phyloP scores from a whole-genome alignment of 2,888 invertebrate genomes.

The Platypus cylindrus region DNA sequence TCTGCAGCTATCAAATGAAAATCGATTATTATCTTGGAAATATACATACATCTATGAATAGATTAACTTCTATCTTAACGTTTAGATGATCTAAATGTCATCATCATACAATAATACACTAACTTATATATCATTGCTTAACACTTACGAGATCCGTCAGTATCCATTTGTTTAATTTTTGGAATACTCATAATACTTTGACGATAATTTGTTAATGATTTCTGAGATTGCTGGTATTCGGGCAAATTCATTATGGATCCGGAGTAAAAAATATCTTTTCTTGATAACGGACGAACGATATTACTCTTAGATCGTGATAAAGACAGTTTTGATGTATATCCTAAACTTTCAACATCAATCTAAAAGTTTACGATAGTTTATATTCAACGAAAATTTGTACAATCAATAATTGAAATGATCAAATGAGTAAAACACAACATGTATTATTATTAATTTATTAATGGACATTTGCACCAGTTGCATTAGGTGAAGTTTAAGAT shows the following conservation, averaged over 20 bases:
- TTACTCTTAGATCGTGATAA: constrained; percentile 41
- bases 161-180: constrained; percentile 40
- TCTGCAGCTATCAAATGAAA: constrained; percentile 71
- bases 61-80: too few species aligned
- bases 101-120: background rate
- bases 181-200: constrained; percentile 86
- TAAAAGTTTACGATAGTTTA: constrained; percentile 26
- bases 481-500: too few species aligned
- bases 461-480: too few species aligned
- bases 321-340: constrained; percentile 52
- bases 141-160: constrained; percentile 54
- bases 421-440: too few species aligned
- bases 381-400: too few species aligned
- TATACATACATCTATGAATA: too few species aligned
- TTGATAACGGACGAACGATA: constrained; percentile 80
- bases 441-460: too few species aligned
- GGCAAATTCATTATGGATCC: constrained; percentile 89
- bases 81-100: too few species aligned
- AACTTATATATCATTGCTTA: background rate
- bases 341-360: constrained; percentile 57
- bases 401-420: too few species aligned
- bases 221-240: constrained; percentile 86
- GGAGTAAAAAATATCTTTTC: constrained; percentile 96
- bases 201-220: constrained; percentile 78
- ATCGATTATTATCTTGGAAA: too few species aligned